Base-by-base conservation (phyloP, 2,888 invertebrate genomes). In the Kuschelorhynchus macadamiae region DNA sequence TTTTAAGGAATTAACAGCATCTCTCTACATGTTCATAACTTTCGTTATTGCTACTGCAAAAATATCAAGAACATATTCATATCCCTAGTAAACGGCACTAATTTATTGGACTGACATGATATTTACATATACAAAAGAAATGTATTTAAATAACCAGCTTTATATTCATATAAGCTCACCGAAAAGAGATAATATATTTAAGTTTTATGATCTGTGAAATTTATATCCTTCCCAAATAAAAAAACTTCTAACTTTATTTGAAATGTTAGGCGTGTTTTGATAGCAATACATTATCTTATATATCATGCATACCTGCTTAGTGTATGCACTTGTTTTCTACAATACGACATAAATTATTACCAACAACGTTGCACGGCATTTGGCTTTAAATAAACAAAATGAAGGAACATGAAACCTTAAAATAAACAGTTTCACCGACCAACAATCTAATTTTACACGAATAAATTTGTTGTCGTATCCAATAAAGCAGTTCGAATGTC, bases 391-490 rank as follows among this genome's bases (percentile, higher is more conserved):
- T 62, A 62, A 53, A 62, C 62, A 62, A 42, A 53, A 52, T 36
- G 46, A 9, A 62, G 36, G 46, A 62, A 53, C 53, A 62, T 25
- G 62, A 53, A 53, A 62, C 21, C 62, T 62, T 53, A 62, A 62
- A 62, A 62, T 62, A 60, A 60, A 50, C 49, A 47, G 17, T 50
- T 50, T 30, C 25, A 50, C 18, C 44, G 44, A 57, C 57, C 42
- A 30, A 44, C 57, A 21, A 57, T 66, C 59, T 66, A 66, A 66
- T 60, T 66, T 66, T 60, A 67, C 67, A 62, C 30, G 62, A 57
- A 67, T 62, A 67, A 67, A 67, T 67, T 67, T 61, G 62, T 67
- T 67, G 62, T 61, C 57, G 47, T 67, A 56, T 67, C 62, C 62
- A 50, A 67, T 67, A 67, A 67, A 33, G 44, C 67, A 36, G 52